Evolutionary conservation across 2,888 invertebrate genomes (phyloP).

Genomic region (Pedicia rivosa): DNA sequence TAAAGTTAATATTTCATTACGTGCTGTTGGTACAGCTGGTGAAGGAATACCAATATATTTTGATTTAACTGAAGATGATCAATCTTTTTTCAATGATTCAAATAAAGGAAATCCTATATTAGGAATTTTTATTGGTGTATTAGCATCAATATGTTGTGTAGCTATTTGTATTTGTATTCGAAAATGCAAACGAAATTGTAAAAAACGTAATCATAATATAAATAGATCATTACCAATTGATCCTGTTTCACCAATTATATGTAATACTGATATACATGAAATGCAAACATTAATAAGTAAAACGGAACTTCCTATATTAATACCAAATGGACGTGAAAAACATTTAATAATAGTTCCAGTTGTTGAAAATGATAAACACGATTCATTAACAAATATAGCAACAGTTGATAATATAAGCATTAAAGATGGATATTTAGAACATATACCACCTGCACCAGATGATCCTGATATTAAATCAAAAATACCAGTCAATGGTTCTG

Average conservation of each 20-base stretch:
- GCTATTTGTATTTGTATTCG: slow-evolving; percentile 24
- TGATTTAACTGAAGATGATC: slow-evolving; percentile 16
- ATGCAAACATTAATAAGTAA: slow-evolving; percentile 30
- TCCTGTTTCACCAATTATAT: slow-evolving; percentile 12
- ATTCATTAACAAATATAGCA: neutral
- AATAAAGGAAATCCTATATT: neutral
- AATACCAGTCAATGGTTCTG: neutral
- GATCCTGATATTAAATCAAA: neutral
- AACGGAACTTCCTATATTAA: neutral
- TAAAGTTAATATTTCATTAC: slow-evolving; percentile 27
- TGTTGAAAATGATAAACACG: neutral
- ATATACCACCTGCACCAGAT: slow-evolving; percentile 2
- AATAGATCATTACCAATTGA: slow-evolving; percentile 7
- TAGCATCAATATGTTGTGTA: slow-evolving; percentile 23
- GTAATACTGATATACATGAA: slow-evolving; percentile 27
- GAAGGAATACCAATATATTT: slow-evolving; percentile 27
- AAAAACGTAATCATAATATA: slow-evolving; percentile 15
- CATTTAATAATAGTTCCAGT: neutral
- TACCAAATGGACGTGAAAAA: slow-evolving; percentile 5
- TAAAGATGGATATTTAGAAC: neutral
- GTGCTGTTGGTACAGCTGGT: slow-evolving; percentile 28
- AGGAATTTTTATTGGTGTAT: slow-evolving; percentile 22
- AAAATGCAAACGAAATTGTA: slow-evolving; percentile 23
- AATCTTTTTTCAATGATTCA: no score
- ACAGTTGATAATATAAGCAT: neutral